Conservation (phyloP, 2,113 vertebrate species). For the Hassar affinis region DNA sequence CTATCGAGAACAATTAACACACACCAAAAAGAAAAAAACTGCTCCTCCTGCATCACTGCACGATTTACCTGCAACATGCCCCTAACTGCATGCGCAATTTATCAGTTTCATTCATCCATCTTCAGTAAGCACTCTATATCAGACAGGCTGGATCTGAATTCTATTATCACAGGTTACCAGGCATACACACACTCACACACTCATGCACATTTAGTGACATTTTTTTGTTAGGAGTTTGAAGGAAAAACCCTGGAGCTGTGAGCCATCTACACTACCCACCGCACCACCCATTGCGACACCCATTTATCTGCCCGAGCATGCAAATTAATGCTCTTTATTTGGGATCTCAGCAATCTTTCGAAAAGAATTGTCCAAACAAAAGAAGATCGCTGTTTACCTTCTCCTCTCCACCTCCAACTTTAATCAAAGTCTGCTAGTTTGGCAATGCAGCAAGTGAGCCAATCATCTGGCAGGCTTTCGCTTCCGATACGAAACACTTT, state of each 20-base stretch:
- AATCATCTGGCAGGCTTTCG: constrained; percentile 17
- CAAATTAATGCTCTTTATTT: neutral
- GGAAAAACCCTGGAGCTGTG: neutral
- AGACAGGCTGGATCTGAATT: neutral
- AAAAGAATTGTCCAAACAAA: neutral
- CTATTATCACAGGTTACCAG: neutral
- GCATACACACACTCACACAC: neutral
- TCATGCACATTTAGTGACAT: neutral
- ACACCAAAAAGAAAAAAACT: too few relatives aligned
- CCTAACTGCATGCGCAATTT: neutral
- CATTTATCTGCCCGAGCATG: neutral
- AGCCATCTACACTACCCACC: neutral
- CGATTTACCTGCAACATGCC: neutral
- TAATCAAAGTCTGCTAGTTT: neutral
- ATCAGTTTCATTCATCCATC: too few relatives aligned
- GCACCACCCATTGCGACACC: neutral
- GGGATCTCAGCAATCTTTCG: neutral
- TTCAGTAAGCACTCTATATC: neutral
- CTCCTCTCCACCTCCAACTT: constrained; percentile 3
- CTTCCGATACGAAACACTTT: constrained; percentile 38
- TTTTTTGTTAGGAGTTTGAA: neutral
- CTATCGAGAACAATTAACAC: too few relatives aligned
- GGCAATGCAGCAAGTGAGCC: neutral
- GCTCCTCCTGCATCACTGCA: too few relatives aligned
- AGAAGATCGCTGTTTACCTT: neutral